Evolutionary conservation across 2,888 invertebrate genomes (phyloP), one percentile per base, ranked within the genome.

Genomic region (Cerastis rubricosa): DNA sequence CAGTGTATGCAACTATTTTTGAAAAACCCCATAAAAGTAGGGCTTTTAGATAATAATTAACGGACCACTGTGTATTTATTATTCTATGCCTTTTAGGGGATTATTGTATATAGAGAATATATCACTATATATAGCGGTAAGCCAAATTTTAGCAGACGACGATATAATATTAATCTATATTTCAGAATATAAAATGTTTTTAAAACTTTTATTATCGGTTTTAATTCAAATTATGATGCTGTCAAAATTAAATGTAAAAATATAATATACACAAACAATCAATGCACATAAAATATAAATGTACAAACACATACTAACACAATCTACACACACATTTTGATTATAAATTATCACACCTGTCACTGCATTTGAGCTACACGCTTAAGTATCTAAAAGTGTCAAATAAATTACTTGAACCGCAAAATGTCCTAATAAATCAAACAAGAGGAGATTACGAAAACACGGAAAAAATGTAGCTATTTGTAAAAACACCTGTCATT

Each of bases 31-130:
- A 88, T 86, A 77, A 81, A 79, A 83, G 78, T 83, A 83, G 85
- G 82, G 85, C 80, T 88, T 88, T 85, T 90, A 90, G 87, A 86
- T 87, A 88, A 91, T 89, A 90, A 88, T 91, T 87, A 93, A 94
- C 90, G 95, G 95, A 95, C 95, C 95, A 95, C 90, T 91, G 92
- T 93, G 92, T 94, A 93, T 92, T 93, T 91, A 91, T 92, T 89
- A 93, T 93, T 91, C 92, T 94, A 93, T 91, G 94, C 94, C 94
- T 95, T 95, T 91, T 94, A 94, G 93, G 91, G 80, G 86, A 91
- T 11, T 86, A 83, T 89, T 91, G 88, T 93, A 91, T 90, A 91
- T 91, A 91, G 87, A 91, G 87, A 90, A 89, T 90, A 91, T 92
- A 92, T 91, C 88, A 91, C 80, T 87, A 81, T 87, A 78, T 82